phyloP scores from a whole-genome alignment of 2,113 vertebrate genomes.

The Hypomesus transpacificus region DNA sequence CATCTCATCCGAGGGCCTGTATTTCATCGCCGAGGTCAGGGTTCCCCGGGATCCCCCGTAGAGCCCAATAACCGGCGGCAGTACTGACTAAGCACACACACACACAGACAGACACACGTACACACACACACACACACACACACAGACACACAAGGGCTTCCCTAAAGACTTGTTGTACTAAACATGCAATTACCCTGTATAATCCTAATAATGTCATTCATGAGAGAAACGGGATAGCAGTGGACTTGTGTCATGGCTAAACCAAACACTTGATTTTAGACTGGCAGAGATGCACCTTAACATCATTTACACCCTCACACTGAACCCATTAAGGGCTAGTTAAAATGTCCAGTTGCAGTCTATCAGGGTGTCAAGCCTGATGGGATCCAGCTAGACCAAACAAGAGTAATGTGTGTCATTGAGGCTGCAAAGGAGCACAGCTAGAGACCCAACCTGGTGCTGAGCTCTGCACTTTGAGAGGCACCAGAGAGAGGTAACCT shows the following conservation, averaged over 20 bases:
- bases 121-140: constrained; percentile 7
- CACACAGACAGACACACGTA: no score
- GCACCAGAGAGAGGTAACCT: constrained; percentile 27
- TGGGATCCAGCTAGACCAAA: constrained; percentile 43
- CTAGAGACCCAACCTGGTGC: constrained; percentile 27
- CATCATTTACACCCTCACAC: constrained; percentile 49
- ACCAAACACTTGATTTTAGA: constrained; percentile 32
- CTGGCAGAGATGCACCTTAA: constrained; percentile 30
- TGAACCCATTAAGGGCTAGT: constrained; percentile 43
- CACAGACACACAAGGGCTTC: constrained; percentile 42
- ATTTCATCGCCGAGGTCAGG: constrained; percentile 75
- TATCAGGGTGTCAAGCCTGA: constrained; percentile 48
- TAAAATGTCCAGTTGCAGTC: constrained; percentile 22
- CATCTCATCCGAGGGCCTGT: constrained; percentile 69
- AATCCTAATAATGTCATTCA: constrained; percentile 63
- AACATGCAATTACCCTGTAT: constrained; percentile 61
- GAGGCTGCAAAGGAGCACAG: constrained; percentile 24
- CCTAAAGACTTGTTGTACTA: constrained; percentile 63
- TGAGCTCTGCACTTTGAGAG: constrained; percentile 30
- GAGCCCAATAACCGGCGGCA: constrained; percentile 43
- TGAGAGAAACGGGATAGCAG: constrained; percentile 35
- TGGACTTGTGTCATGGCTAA: constrained; percentile 41
- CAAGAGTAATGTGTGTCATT: constrained; percentile 52
- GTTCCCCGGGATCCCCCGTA: constrained; percentile 64
- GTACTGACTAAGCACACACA: no score